Base-by-base conservation (phyloP, 2,888 invertebrate species). In the Drosophila conformis region DNA sequence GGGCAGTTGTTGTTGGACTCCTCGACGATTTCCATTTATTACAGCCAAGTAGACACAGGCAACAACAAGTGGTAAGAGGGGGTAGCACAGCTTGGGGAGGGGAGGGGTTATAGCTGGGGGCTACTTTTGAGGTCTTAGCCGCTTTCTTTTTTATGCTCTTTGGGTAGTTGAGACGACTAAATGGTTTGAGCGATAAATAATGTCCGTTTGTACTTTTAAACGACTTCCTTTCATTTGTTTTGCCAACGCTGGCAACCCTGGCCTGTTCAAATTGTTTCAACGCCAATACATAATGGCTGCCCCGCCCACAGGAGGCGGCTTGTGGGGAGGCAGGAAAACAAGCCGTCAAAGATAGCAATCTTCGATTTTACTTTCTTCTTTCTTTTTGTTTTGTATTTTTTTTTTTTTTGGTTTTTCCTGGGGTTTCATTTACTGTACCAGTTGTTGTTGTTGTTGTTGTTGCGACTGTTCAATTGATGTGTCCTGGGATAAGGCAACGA, bases 131-230 rank as follows among this genome's bases (percentile, higher is more conserved):
- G 81, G 59, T 62, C 69, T 60, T 67, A 29, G 69, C 42, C 62
- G 36, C 35, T 8, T 51, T 62, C 46, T 78, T 72, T 69, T 76
- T 74, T 60, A 76, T 66, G 72, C 75, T 79, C 66, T 59, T 69
- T 69, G 84, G 76, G 85, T 85, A 85, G 85, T 85, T 85, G 73
- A 78, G 70, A 61, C 70, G 65, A 84, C 89, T 87, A 85, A 90
- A 91, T 91, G 91, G 92, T 91, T 90, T 89, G 91, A 81, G 91
- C 87, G 81, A 91, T 91, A 92, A 91, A 91, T 91, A 91, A 91
- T 91, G 91, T 91, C 92, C 91, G 92, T 91, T 91, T 91, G 91
- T 91, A 91, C 91, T 91, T 91, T 91, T 91, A 91, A 91, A 91
- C 91, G 91, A 91, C 91, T 91, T 91, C 92, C 91, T 92, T 90